Base-by-base conservation (phyloP, 2,113 vertebrate species). In the Psammodynastes pulverulentus region DNA sequence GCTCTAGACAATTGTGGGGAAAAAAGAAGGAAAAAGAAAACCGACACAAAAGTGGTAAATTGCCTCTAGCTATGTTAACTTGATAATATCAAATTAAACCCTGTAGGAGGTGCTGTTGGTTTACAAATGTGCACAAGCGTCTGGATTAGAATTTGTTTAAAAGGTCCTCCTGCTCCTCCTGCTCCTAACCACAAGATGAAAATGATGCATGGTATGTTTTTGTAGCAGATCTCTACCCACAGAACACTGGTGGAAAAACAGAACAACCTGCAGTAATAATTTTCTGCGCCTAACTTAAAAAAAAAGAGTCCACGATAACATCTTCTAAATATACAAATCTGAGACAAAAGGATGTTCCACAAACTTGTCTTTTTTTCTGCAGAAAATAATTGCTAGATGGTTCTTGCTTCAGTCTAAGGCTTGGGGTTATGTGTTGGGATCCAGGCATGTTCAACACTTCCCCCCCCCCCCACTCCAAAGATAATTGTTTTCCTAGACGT, bases 61-160 rank as follows among this genome's bases (percentile, higher is more conserved):
- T 56, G 46, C 43, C 12, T 12, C 4, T 2, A 45, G 62, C 95
- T 91, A 91, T 84, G 23, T 85, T 92, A 26, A 86, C 88, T 90
- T 86, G 91, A 94, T 95, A 94, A 62, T 92, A 91, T 90, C 94
- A 90, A 92, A 94, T 58, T 90, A 89, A 86, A 90, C 94, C 97
- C 97, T 96, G 97, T 91, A 98, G 98, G 97, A 97, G 98, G 97
- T 97, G 97, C 98, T 98, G 97, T 97, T 94, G 97, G 86, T 95
- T 97, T 96, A 88, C 92, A 53, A 96, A 98, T 97, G 94, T 21
- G 87, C 90, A 89, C 91, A 89, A 79, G 23, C 10, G 0, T 21
- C 67, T 48, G 8, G 10, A 6, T 15, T 19, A 2, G 9, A 0
- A 6, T 29, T 9, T 29, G 8, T 21, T 26, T 52, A 29, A 53